Evolutionary conservation across 1,140 invertebrate genomes (phyloP).

Genomic region (Drosophila novamexicana): DNA sequence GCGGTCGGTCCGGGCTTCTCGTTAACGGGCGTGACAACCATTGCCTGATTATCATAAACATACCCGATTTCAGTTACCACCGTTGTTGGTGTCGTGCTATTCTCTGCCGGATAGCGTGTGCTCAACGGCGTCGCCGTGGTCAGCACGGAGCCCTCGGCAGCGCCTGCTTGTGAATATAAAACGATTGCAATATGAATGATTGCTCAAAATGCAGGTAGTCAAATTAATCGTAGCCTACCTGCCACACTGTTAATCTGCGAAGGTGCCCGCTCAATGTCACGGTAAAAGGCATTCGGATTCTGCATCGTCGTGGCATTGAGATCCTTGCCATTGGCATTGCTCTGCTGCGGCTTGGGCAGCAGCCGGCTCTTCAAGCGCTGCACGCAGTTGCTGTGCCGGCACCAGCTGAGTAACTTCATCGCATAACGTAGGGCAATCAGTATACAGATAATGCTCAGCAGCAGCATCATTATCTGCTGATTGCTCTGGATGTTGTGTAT

Average conservation of each 20-base stretch:
- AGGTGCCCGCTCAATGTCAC: constrained; percentile 75
- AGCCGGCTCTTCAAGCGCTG: constrained; percentile 38
- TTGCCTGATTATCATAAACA: constrained; percentile 78
- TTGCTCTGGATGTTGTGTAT: constrained; percentile 61
- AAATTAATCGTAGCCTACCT: constrained; percentile 58
- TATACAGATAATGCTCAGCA: constrained; percentile 59
- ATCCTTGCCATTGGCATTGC: constrained; percentile 67
- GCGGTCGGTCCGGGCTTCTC: constrained; percentile 61
- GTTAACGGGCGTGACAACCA: constrained; percentile 75
- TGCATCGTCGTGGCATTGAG: constrained; percentile 76
- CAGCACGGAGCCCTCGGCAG: constrained; percentile 73
- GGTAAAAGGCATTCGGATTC: constrained; percentile 75
- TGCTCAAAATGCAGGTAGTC: constrained; percentile 33
- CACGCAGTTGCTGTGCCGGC: constrained; percentile 52
- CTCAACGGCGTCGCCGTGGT: constrained; percentile 79
- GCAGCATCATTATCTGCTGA: constrained; percentile 58
- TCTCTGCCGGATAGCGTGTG: constrained; percentile 80
- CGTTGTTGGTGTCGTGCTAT: constrained; percentile 77
- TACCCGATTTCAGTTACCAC: constrained; percentile 71
- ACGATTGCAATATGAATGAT: constrained; percentile 2
- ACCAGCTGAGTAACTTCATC: constrained; percentile 58
- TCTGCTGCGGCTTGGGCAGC: constrained; percentile 45
- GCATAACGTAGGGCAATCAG: constrained; percentile 56
- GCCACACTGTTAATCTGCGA: constrained; percentile 78
- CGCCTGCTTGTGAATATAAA: constrained; percentile 55